A percentile compares a stretch with the other conserved stretches of the same genome.
Evolutionary conservation across 2,113 vertebrate species (phyloP).

Genomic region (Cottus gobio): DNA sequence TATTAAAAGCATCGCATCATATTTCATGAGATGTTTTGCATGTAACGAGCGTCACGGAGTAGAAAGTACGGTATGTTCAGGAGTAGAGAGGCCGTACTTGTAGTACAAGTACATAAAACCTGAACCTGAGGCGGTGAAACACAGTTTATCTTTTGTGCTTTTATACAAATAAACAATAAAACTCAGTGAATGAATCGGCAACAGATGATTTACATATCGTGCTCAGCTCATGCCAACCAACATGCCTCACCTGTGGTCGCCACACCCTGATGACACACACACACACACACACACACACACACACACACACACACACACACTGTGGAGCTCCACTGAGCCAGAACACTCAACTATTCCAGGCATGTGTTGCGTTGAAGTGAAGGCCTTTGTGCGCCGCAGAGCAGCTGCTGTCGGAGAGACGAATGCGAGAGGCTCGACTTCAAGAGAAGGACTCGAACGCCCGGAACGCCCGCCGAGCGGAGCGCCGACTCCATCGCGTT

Average conservation of each 20-base stretch:
- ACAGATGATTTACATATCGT: background rate
- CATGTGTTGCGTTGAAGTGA: conserved; percentile 74
- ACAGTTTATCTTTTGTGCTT: too few species aligned
- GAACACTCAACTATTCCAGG: conserved; percentile 65
- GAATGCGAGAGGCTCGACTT: conserved; percentile 69
- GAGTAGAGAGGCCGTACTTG: background rate
- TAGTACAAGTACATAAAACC: background rate
- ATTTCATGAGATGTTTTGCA: background rate
- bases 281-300: background rate
- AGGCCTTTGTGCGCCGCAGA: too few species aligned
- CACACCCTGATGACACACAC: conserved; percentile 31
- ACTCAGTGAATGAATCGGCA: background rate
- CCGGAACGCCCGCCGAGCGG: too few species aligned
- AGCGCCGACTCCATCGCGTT: conserved; percentile 37
- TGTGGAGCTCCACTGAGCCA: conserved; percentile 32
- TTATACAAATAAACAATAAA: background rate
- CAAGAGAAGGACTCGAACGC: conserved; percentile 30
- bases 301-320: too few species aligned
- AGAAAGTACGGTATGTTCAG: background rate
- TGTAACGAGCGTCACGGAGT: background rate
- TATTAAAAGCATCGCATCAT: background rate
- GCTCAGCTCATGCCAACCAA: background rate
- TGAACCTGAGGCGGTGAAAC: background rate
- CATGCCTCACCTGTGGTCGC: conserved; percentile 34
- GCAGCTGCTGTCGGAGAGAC: too few species aligned